Conservation (phyloP, 2,113 vertebrate species). For the Morone chrysops region DNA sequence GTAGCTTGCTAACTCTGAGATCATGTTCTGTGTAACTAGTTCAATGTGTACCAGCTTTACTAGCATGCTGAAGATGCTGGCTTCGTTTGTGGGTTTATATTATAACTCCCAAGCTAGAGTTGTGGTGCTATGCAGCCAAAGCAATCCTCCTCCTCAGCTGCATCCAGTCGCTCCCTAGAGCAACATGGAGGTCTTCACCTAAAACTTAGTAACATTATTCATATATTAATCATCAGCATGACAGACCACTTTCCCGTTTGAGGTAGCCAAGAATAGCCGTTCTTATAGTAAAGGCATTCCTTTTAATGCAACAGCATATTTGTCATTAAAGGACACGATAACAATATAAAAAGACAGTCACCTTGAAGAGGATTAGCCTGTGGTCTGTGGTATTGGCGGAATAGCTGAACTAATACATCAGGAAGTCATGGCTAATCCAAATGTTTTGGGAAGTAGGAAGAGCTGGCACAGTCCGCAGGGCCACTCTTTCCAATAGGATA, state of each 20-base stretch:
- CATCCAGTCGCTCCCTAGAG: conserved; percentile 50
- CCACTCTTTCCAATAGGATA: conserved; percentile 22
- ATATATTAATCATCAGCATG: conserved; percentile 68
- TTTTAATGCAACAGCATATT: conserved; percentile 40
- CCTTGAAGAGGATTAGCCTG: conserved; percentile 40
- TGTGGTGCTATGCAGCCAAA: conserved; percentile 46
- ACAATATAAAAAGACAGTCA: conserved; percentile 45
- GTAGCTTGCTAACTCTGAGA: conserved; percentile 58
- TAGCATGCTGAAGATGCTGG: conserved; percentile 47
- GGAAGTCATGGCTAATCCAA: conserved; percentile 38
- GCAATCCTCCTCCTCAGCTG: conserved; percentile 52
- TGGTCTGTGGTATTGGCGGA: conserved; percentile 40
- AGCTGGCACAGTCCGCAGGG: conserved; percentile 15
- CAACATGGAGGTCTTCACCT: conserved; percentile 60
- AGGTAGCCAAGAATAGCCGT: conserved; percentile 58
- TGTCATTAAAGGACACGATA: conserved; percentile 45
- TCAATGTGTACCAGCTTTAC: conserved; percentile 71
- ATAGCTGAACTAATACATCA: conserved; percentile 29
- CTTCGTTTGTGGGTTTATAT: conserved; percentile 42
- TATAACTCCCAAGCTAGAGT: conserved; percentile 49
- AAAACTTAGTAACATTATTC: conserved; percentile 61
- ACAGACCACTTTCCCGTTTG: conserved; percentile 53
- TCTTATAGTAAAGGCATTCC: conserved; percentile 29
- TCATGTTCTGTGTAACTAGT: conserved; percentile 63
- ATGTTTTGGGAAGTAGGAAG: conserved; percentile 5